Base-by-base conservation (phyloP, 2,888 invertebrate species). In the Lamproptera curius region DNA sequence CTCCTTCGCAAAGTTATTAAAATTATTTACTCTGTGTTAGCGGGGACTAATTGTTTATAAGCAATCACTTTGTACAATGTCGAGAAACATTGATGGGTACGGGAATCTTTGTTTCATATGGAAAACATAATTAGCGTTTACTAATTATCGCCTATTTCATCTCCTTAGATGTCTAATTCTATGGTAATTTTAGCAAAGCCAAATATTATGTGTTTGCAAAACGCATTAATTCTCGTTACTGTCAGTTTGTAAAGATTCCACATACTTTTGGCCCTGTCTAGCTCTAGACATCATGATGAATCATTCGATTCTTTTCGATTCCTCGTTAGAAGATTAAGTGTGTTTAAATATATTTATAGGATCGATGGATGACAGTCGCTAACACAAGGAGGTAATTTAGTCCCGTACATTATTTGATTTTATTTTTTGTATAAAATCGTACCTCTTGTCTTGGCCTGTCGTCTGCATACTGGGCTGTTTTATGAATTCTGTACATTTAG, bases 401-500 rank as follows among this genome's bases (percentile, higher is more conserved):
- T 42, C 87, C 84, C 87, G 86, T 86, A 87, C 87, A 66, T 61
- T 59, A 62, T 57, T 31, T 74, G 82, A 84, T 86, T 86, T 86
- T 84, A 84, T 81, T 80, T 87, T 86, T 82, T 85, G 83, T 83
- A 82, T 86, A 86, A 85, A 85, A 85, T 86, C 85, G 71, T 78
- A 73, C 76, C 84, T 81, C 76, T 76, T 76, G 87, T 85, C 87
- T 87, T 86, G 87, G 87, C 87, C 87, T 85, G 87, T 85, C 85
- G 85, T 87, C 87, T 78, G 65, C 65, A 60, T 73, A 68, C 77
- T 74, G 75, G 81, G 78, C 81, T 82, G 73, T 76, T 74, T 74
- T 74, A 74, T 70, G 75, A 73, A 57, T 74, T 73, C 71, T 78
- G 70, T 77, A 78, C 74, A 76, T 75, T 70, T 81, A 79, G 76